These are phyloP conservation scores for Ctenochaetus hawaiiensis DNA, from an alignment of 2,797 vertebrate species.

Conservation along the genomic window DNA sequence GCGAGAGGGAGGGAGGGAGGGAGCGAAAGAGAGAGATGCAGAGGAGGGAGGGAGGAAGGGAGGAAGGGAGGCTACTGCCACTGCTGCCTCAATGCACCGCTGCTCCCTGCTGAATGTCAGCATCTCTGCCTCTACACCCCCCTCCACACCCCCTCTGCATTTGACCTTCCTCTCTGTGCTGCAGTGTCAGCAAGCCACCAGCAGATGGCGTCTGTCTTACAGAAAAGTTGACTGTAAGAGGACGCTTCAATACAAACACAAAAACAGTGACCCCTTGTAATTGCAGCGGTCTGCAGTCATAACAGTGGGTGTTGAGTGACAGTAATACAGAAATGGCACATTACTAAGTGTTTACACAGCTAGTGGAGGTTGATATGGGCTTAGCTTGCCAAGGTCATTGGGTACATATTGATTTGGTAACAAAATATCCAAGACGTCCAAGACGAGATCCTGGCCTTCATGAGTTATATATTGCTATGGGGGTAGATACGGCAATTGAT, in stretches of 20 bases:
- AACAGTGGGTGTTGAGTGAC: constrained; percentile 31
- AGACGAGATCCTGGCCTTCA: constrained; percentile 26
- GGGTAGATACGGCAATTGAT: constrained; percentile 17
- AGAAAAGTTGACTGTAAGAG: constrained; percentile 26
- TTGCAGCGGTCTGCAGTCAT: constrained; percentile 37
- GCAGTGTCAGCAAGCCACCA: constrained; percentile 61
- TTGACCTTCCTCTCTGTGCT: constrained; percentile 77
- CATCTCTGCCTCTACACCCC: constrained; percentile 50
- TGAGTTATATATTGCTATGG: constrained; percentile 3
- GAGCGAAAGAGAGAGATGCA: constrained; percentile 41
- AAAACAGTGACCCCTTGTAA: constrained; percentile 21
- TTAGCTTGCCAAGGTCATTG: constrained; percentile 53
- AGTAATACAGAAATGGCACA: constrained; percentile 8
- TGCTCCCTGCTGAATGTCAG: constrained; percentile 83
- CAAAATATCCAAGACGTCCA: constrained; percentile 22
- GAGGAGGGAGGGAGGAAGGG: constrained; percentile 24
- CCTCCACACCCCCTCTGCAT: constrained; percentile 43
- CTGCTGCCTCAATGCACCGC: constrained; percentile 80
- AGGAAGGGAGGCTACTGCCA: constrained; percentile 58
- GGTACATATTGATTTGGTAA: constrained; percentile 47
- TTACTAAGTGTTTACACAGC: constrained; percentile 1
- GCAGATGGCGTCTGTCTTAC: constrained; percentile 71
- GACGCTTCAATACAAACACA: not conserved
- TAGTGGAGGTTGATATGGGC: not conserved
- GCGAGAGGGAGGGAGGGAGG: constrained; percentile 29